Conservation (phyloP, 35 echinoderm and acorn worm species). For the Patiria miniata region DNA sequence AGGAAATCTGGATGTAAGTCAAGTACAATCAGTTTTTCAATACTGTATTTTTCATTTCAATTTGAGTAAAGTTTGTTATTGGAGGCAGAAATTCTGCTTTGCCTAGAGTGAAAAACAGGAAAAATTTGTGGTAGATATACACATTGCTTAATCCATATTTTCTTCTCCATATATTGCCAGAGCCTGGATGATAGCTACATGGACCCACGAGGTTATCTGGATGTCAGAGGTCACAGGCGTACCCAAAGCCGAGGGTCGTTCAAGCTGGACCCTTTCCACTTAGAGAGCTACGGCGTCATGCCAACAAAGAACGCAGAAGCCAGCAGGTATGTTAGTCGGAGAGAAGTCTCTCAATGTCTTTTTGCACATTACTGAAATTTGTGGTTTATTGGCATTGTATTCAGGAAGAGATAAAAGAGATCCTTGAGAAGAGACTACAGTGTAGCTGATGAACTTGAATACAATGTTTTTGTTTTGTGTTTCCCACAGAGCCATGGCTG, state of each 20-base stretch:
- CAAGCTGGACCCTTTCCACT: constrained; percentile 45
- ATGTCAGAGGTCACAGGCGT: constrained; percentile 54
- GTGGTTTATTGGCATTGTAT: neutral
- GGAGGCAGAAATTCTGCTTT: no score
- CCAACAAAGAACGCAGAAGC: constrained; percentile 97
- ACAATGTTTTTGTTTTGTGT: neutral
- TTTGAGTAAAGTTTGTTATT: no score
- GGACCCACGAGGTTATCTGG: neutral
- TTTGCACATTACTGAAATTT: neutral
- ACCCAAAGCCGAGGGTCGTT: constrained; percentile 52
- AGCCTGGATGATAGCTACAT: constrained; percentile 64
- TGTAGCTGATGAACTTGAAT: no score
- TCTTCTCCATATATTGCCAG: constrained; percentile 8
- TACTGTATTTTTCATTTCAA: no score
- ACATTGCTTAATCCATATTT: neutral
- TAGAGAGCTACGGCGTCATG: constrained; percentile 54
- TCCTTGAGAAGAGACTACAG: neutral
- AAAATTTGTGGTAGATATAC: neutral
- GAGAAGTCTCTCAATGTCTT: neutral
- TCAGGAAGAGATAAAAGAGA: no score
- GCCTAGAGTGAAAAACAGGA: no score
- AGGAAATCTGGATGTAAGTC: constrained; percentile 80
- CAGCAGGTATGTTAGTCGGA: constrained; percentile 68
- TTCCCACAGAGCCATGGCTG: constrained; percentile 85
- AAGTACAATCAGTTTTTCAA: neutral